Conservation (phyloP, 35 echinoderm and acorn worm genomes). For the Stichopus chloronotus region DNA sequence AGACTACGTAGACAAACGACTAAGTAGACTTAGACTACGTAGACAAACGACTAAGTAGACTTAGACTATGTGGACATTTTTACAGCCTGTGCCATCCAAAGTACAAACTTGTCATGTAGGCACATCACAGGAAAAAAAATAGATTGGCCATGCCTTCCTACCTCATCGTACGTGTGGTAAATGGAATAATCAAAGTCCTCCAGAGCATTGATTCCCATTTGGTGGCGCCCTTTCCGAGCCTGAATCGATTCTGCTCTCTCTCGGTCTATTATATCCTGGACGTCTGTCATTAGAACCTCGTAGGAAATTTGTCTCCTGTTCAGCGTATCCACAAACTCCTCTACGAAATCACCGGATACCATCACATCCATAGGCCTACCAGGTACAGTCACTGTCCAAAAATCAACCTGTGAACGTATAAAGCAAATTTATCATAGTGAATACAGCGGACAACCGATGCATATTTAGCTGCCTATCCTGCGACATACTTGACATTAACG, state of each 20-base stretch:
- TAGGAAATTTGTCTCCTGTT: neutral
- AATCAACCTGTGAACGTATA: neutral
- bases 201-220: neutral
- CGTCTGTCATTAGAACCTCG: constrained; percentile 14
- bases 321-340: neutral
- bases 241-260: neutral
- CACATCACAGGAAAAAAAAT: neutral
- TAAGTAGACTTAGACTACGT: no score
- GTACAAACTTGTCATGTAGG: neutral
- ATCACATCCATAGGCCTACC: constrained; percentile 23
- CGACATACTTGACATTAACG: no score
- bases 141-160: neutral
- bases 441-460: no score
- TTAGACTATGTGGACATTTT: no score
- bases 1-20: no score
- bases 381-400: constrained; percentile 19
- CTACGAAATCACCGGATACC: constrained; percentile 4
- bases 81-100: no score
- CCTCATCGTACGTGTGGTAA: constrained; percentile 57
- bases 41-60: no score
- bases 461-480: no score
- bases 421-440: neutral
- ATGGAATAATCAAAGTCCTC: constrained; percentile 55
- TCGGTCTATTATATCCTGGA: constrained; percentile 37
- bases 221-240: neutral